Base-by-base conservation (phyloP, 2,113 vertebrate species). In the Riparia riparia region DNA sequence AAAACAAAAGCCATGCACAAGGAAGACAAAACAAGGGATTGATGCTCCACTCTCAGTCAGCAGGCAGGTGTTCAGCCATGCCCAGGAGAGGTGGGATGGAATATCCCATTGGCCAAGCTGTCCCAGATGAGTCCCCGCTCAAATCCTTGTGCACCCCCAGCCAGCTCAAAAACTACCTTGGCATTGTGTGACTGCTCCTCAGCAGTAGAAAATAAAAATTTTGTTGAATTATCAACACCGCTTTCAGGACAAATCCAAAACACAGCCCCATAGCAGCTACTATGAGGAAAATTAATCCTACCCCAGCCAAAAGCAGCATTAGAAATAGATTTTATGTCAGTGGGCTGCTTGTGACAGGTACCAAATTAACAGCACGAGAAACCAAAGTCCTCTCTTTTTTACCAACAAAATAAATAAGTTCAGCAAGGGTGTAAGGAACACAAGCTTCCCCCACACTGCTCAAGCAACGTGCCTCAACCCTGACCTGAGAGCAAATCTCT, bases 141-240 rank as follows among this genome's bases (percentile, higher is more conserved):
- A 53, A 29, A 9, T 19, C 20, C 57, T 8, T n/a, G 21, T 64
- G 42, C 77, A 22, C 32, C 16, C 39, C 13, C 20, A 41, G 41
- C 39, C 32, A 2, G 1, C 32, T 68, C 34, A 31, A 31, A 68
- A 17, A 44, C 50, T 26, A 4, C 31, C 60, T 49, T 14, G 41
- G 10, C 7, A 2, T 9, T 32, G 10, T n/a, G 20, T 1, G 7
- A 53, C 19, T 0, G 0, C 25, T 60, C 25, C 31, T 54, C 12
- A 73, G 41, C 47, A 32, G 12, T 37, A 19, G 49, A 65, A 49
- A 41, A 24, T 6, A 5, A 41, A 73, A 68, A 19, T 31, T 49
- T 29, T 2, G 12, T 25, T 54, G 21, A 32, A 37, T 69, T 74
- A 39, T 37, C 16, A 15, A 3, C 42, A 5, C 34, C 28, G 4